Evolutionary conservation across 2,797 vertebrate genomes (phyloP).

Genomic region (Pseudochirops corinnae): DNA sequence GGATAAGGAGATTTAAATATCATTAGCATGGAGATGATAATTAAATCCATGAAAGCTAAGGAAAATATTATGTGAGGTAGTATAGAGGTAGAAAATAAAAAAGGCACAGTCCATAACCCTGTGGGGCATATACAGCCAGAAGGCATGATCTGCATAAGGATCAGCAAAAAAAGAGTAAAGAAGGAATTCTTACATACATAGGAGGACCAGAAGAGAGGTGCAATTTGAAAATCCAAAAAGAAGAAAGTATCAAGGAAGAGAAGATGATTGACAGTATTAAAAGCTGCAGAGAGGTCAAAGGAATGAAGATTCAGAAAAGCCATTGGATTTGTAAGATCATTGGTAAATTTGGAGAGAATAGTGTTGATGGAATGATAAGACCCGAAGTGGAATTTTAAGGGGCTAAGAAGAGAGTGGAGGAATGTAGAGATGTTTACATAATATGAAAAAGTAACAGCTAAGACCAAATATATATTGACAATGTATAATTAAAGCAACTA

Average conservation of each 20-base stretch:
- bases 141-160: background rate
- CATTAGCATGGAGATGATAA: background rate
- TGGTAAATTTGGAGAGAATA: background rate
- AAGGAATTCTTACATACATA: background rate
- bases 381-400: background rate
- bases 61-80: background rate
- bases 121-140: background rate
- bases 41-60: background rate
- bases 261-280: background rate
- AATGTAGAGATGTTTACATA: background rate
- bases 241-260: background rate
- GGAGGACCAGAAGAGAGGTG: background rate
- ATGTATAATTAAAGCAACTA: background rate
- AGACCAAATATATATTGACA: background rate
- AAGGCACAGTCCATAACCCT: background rate
- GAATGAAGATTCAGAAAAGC: background rate
- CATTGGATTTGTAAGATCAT: background rate
- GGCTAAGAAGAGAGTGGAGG: background rate
- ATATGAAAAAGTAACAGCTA: background rate
- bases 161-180: background rate
- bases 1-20: background rate
- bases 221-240: background rate
- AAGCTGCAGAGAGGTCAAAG: background rate
- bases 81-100: background rate
- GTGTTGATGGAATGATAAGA: background rate